Evolutionary conservation across 1,140 invertebrate genomes (phyloP), one percentile per base, ranked within the genome.

Genomic region (Euura saliciscinereae): DNA sequence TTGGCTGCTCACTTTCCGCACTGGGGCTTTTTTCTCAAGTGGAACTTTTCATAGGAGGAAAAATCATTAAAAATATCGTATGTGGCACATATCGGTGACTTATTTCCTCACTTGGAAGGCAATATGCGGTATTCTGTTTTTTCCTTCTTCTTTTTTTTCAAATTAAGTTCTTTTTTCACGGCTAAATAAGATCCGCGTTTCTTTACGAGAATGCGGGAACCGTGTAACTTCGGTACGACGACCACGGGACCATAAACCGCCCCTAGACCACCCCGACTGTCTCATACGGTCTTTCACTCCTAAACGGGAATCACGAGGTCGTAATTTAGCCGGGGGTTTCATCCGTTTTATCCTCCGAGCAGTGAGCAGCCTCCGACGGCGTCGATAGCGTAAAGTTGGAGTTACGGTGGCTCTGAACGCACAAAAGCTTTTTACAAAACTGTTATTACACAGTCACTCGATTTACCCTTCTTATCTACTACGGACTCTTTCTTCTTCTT

Each of bases 401-500:
- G 77, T 82, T 82, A 82, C 75, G 80, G 79, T 65, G 73, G 67
- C 66, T 77, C 66, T 79, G 79, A 82, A 82, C 80, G 80, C 78
- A 76, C 80, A 77, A 82, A 82, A 82, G 80, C 81, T 82, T 82
- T 82, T 82, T 82, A 82, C 78, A 82, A 82, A 81, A 82, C 79
- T 79, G 77, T 80, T 79, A 28, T 28, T 28, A 28, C 28, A 28
- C 28, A 28, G 28, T 28, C 28, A 28, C 28, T 28, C 28, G 28
- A 28, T 28, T 28, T 28, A 28, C 28, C 28, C 28, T 28, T 28
- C 28, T 28, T 28, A 28, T 28, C 28, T 28, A 0, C 28, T 28
- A 28, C 28, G 28, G 28, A 28, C 28, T 28, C 28, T 28, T 28
- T 28, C 28, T 28, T 28, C 28, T 28, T 28, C 28, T 28, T 28